Evolutionary conservation across 2,888 invertebrate genomes (phyloP).

Genomic region (Trilocha varians): DNA sequence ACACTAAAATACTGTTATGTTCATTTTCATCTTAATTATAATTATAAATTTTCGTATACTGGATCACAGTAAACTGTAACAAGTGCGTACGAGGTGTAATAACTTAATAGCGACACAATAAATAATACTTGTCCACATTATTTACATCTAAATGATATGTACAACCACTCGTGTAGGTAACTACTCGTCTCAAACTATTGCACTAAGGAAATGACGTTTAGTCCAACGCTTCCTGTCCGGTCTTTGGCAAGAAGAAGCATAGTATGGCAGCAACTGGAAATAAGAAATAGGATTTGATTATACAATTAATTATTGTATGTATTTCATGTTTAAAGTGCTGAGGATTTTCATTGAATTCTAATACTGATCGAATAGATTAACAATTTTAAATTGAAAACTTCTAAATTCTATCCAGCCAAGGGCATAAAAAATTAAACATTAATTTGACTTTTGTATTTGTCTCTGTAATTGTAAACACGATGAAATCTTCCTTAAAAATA

Average conservation of each 20-base stretch:
- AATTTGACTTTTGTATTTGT: too few relatives aligned
- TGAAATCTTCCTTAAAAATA: too few relatives aligned
- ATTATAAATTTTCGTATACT: conserved; percentile 44
- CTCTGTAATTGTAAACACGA: too few relatives aligned
- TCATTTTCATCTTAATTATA: conserved; percentile 45
- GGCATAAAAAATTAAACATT: too few relatives aligned
- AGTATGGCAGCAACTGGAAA: conserved; percentile 81
- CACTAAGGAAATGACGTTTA: conserved; percentile 54
- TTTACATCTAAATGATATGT: conserved; percentile 64
- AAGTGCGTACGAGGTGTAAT: conserved; percentile 21
- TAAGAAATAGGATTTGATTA: conserved; percentile 15
- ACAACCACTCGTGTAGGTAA: conserved; percentile 42
- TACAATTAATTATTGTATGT: too few relatives aligned
- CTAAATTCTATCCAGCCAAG: too few relatives aligned
- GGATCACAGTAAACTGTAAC: conserved; percentile 54
- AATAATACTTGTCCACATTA: conserved; percentile 55
- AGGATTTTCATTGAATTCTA: too few relatives aligned
- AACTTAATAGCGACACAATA: conserved; percentile 17
- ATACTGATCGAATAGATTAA: too few relatives aligned
- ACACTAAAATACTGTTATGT: conserved; percentile 66
- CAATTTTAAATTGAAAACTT: too few relatives aligned
- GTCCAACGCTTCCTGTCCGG: conserved; percentile 81
- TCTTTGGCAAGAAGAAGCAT: conserved; percentile 83
- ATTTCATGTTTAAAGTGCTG: too few relatives aligned
- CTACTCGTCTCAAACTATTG: conserved; percentile 34